phyloP scores from a whole-genome alignment of 2,113 vertebrate species.

The Xyliphius kryptos region DNA sequence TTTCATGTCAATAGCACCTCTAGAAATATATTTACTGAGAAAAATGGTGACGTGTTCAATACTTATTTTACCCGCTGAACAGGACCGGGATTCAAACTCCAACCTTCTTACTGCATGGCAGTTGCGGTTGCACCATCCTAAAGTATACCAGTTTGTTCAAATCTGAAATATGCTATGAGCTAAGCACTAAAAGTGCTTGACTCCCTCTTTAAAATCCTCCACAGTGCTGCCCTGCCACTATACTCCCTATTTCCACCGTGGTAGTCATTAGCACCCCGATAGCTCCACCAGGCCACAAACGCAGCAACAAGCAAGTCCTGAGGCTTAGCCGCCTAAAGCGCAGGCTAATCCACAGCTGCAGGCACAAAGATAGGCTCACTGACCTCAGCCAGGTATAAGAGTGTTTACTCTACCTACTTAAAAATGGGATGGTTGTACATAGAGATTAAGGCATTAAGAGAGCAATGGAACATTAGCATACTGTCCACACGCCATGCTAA shows the following conservation, averaged over 20 bases:
- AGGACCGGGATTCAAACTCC: too few relatives aligned
- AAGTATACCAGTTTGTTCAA: too few relatives aligned
- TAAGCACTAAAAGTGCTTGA: too few relatives aligned
- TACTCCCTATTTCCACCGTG: not conserved
- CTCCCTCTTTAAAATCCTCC: not conserved
- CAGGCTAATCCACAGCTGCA: conserved; percentile 16
- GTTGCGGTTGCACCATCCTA: too few relatives aligned
- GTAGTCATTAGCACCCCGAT: conserved; percentile 9
- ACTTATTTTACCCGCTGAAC: too few relatives aligned
- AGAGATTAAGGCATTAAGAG: conserved; percentile 1
- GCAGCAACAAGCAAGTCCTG: not conserved
- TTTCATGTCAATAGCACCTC: too few relatives aligned
- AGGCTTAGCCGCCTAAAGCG: not conserved
- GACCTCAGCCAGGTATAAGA: conserved; percentile 11
- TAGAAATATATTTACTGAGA: too few relatives aligned
- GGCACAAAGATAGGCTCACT: conserved; percentile 6
- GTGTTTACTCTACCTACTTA: conserved; percentile 5
- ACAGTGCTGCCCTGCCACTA: not conserved
- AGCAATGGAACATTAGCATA: not conserved
- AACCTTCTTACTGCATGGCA: too few relatives aligned
- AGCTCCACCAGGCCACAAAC: not conserved
- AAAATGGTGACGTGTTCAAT: too few relatives aligned
- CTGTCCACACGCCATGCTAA: too few relatives aligned
- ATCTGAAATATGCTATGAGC: too few relatives aligned
- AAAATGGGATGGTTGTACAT: conserved; percentile 4